Evolutionary conservation across 1,140 invertebrate species (phyloP).

Genomic region (Apis mellifera): DNA sequence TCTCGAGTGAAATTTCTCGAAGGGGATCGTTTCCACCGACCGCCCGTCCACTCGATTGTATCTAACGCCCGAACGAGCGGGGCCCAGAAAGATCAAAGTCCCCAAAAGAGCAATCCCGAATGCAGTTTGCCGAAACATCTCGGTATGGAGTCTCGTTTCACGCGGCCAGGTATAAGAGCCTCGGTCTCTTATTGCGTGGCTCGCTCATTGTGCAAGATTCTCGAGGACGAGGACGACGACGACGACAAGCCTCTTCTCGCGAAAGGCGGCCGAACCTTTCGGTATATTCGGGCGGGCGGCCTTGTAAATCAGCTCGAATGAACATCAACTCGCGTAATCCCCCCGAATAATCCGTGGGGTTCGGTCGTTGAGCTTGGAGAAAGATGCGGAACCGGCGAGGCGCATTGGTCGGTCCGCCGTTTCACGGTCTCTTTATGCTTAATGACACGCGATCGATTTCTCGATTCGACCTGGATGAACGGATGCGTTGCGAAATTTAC

Average conservation of each 20-base stretch:
- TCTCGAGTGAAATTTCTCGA: not conserved
- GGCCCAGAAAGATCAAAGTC: not conserved
- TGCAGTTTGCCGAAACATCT: slow-evolving; percentile 61
- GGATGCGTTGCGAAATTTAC: not conserved
- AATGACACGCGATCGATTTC: slow-evolving; percentile 49
- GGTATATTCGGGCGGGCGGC: slow-evolving; percentile 45
- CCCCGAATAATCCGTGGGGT: slow-evolving; percentile 72
- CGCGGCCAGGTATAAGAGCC: slow-evolving; percentile 25
- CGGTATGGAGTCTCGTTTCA: not conserved
- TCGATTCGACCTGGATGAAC: slow-evolving; percentile 29
- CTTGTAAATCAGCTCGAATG: slow-evolving; percentile 78
- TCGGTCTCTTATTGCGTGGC: slow-evolving; percentile 36
- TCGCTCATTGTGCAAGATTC: slow-evolving; percentile 63
- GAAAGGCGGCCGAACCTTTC: slow-evolving; percentile 48
- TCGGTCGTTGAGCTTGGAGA: slow-evolving; percentile 65
- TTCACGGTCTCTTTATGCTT: slow-evolving; percentile 62
- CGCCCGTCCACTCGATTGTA: not conserved
- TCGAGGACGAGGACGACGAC: slow-evolving; percentile 46
- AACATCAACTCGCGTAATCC: slow-evolving; percentile 78
- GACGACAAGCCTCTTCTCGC: slow-evolving; percentile 32
- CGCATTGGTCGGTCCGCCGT: slow-evolving; percentile 47
- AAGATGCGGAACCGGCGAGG: slow-evolving; percentile 34
- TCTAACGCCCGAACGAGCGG: slow-evolving; percentile 28
- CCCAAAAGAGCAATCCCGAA: slow-evolving; percentile 58
- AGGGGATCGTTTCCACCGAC: not conserved